Evolutionary conservation across 1,140 invertebrate species (phyloP).

Genomic region (Atta colombica): DNA sequence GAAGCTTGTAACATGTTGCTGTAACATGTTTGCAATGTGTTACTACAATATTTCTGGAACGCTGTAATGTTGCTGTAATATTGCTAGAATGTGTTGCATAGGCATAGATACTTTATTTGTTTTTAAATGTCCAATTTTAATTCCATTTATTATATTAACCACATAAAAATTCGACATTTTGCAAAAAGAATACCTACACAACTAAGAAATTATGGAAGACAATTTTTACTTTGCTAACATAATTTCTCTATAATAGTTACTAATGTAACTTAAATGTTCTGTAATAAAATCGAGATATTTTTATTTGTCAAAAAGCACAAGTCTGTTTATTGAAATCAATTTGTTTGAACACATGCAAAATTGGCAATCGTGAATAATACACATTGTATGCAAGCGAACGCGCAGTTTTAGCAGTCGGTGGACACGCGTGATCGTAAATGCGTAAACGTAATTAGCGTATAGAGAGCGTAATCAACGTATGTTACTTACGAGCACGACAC

Average conservation of each 20-base stretch:
- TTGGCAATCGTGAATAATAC: slow-evolving; percentile 33
- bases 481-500: slow-evolving; percentile 49
- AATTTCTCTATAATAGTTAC: not conserved
- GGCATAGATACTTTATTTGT: no score
- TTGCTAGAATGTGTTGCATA: no score
- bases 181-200: not conserved
- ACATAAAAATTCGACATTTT: not conserved
- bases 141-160: not conserved
- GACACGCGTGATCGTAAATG: slow-evolving; percentile 36
- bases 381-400: slow-evolving; percentile 17
- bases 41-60: no score
- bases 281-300: not conserved
- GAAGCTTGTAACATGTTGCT: no score
- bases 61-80: no score
- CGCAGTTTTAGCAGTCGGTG: slow-evolving; percentile 38
- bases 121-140: not conserved
- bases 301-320: not conserved
- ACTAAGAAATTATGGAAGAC: not conserved
- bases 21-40: no score
- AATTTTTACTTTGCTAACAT: not conserved
- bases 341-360: slow-evolving; percentile 44
- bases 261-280: not conserved
- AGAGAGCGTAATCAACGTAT: slow-evolving; percentile 48
- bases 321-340: slow-evolving; percentile 10
- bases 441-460: slow-evolving; percentile 35